Percentiles rank a stretch among this genome's conserved stretches.
Conservation (phyloP, 2,888 invertebrate genomes). For the Stenolophus ochropezus region DNA sequence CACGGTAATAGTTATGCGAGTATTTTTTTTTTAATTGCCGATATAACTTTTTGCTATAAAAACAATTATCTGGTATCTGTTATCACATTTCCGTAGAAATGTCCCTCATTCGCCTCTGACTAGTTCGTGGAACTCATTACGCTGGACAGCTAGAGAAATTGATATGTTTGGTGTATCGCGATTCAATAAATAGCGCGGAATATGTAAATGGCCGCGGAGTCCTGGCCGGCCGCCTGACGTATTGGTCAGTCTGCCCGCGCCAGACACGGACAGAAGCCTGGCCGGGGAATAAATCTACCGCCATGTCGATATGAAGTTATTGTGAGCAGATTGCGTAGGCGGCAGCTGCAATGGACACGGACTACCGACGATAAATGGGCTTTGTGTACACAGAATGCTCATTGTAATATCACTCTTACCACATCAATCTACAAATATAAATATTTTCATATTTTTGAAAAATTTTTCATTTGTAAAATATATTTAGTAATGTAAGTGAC, state of each 20-base stretch:
- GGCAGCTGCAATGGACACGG: neutral
- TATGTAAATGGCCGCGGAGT: slow-evolving; percentile 36
- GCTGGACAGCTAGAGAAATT: slow-evolving; percentile 32
- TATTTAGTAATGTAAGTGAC: no score
- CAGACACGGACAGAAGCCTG: slow-evolving; percentile 37
- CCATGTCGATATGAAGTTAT: slow-evolving; percentile 47
- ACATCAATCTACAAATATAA: no score
- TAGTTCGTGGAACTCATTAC: slow-evolving; percentile 40
- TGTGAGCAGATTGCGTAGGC: slow-evolving; percentile 16
- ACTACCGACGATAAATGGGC: neutral
- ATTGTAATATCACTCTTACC: no score
- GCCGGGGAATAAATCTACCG: slow-evolving; percentile 28
- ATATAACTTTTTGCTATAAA: no score
- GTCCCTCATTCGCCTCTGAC: neutral
- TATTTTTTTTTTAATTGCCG: no score
- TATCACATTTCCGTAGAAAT: neutral
- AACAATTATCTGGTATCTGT: no score
- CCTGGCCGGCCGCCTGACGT: slow-evolving; percentile 10
- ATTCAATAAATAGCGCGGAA: slow-evolving; percentile 46
- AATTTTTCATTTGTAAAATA: no score
- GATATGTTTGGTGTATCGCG: slow-evolving; percentile 46
- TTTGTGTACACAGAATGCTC: no score
- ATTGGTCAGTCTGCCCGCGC: slow-evolving; percentile 23
- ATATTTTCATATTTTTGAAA: no score
- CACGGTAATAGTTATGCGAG: no score